Base-by-base conservation (phyloP, 53 echinoderm and acorn worm genomes). In the Echinometra lucunter region DNA sequence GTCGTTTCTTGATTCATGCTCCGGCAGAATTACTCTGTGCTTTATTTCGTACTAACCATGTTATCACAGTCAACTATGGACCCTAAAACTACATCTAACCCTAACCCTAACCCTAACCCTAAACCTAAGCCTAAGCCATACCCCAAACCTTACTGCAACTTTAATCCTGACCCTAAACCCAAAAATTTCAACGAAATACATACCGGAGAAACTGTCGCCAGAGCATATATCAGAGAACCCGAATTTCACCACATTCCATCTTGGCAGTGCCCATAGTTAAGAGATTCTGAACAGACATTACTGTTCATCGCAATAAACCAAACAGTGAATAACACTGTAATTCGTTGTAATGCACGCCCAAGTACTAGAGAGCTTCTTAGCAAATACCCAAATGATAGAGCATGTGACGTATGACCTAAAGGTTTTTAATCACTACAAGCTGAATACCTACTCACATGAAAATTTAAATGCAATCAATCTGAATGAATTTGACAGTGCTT, bases 161-260 rank as follows among this genome's bases (percentile, higher is more conserved):
- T n/a, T n/a, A n/a, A n/a, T n/a, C n/a, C n/a, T n/a, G n/a, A n/a
- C n/a, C n/a, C n/a, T n/a, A n/a, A n/a, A n/a, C n/a, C n/a, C n/a
- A n/a, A n/a, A n/a, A n/a, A n/a, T n/a, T n/a, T n/a, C n/a, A n/a
- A n/a, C n/a, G n/a, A n/a, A n/a, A n/a, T n/a, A n/a, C n/a, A n/a
- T n/a, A n/a, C n/a, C n/a, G n/a, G n/a, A n/a, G n/a, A n/a, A n/a
- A n/a, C n/a, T n/a, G n/a, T n/a, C n/a, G n/a, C n/a, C n/a, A n/a
- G n/a, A n/a, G n/a, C n/a, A n/a, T n/a, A n/a, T n/a, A n/a, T n/a
- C n/a, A n/a, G n/a, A n/a, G n/a, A n/a, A 23, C 57, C n/a, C 25
- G 89, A 89, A 89, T 58, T 58, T 89, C 89, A 89, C 89, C 89
- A 89, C 58, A 18, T 58, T 89, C 89, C 89, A 89, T 89, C 58